Evolutionary conservation across 2,113 vertebrate species (phyloP), one percentile per base, ranked within the genome.

Genomic region (Platysteira castanea): DNA sequence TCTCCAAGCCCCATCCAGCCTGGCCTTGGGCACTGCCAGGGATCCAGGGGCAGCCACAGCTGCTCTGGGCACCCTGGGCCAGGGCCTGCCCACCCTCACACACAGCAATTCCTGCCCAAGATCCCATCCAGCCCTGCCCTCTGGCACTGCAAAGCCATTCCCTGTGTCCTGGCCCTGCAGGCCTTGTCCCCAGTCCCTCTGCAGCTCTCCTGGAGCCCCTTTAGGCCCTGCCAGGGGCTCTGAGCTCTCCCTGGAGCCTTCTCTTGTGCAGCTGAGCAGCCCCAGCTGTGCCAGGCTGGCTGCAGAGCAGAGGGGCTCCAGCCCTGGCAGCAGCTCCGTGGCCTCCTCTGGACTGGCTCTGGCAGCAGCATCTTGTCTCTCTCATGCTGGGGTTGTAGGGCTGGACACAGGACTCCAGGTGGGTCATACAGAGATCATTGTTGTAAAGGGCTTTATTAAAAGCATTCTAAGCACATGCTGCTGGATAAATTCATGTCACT

Each of bases 1-100:
- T 37, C 53, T 68, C 37, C 37, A 9, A 49, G 20, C 16, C 16
- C 13, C 0, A 0, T 35, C 70, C 42, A 76, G 0, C 31, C 60
- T 59, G 83, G 10, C 20, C 83, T 26, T 6, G 26, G 44, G 1
- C 54, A 69, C 23, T 69, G 1, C 33, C 84, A 69, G 54, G 74
- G 47, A 61, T 39, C 3, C 70, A 85, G 64, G 84, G 22, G 1
- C 46, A 69, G 84, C 33, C 73, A 7, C 82, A 85, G 35, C 69
- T 84, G 20, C 69, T 65, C 82, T 73, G 57, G 33, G 17, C 10
- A 84, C n/a, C 57, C 46, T 83, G 79, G 2, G 54, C 54, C n/a
- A n/a, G n/a, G n/a, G n/a, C n/a, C n/a, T n/a, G n/a, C n/a, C n/a
- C n/a, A n/a, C n/a, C n/a, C n/a, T n/a, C n/a, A n/a, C n/a, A n/a